Evolutionary conservation across 1,140 invertebrate genomes (phyloP).

Genomic region (Subanguina moxae): DNA sequence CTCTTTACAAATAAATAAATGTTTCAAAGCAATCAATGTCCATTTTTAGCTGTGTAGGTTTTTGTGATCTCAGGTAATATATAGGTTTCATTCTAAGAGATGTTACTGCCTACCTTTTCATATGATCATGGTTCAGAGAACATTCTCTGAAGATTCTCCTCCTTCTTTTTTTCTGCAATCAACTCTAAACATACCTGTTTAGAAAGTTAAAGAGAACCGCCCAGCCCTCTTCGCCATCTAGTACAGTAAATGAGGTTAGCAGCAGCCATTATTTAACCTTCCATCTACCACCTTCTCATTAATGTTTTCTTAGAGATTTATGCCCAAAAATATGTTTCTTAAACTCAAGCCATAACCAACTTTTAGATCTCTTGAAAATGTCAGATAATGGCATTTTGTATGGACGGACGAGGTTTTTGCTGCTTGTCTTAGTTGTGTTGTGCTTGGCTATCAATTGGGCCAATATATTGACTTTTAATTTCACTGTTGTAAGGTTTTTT

Average conservation of each 20-base stretch:
- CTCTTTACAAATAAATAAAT: too few relatives aligned
- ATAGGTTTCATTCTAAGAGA: too few relatives aligned
- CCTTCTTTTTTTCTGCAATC: neutral
- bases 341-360: neutral
- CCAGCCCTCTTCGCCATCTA: too few relatives aligned
- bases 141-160: constrained; percentile 4
- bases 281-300: neutral
- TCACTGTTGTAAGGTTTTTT: constrained; percentile 18
- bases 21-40: too few relatives aligned
- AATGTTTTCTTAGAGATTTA: neutral
- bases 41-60: too few relatives aligned
- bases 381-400: constrained; percentile 5
- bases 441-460: constrained; percentile 39
- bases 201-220: neutral
- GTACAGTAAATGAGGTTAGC: neutral
- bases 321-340: neutral
- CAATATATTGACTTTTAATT: constrained; percentile 35
- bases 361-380: constrained; percentile 3
- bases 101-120: constrained; percentile 1
- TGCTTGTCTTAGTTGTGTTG: constrained; percentile 26
- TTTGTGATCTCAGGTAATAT: too few relatives aligned
- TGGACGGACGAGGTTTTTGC: constrained; percentile 24
- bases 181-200: constrained; percentile 6
- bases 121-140: neutral
- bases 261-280: neutral